Percentiles rank a stretch among this genome's conserved stretches.
Conservation (phyloP, 2,113 vertebrate genomes). For the Megalops atlanticus region DNA sequence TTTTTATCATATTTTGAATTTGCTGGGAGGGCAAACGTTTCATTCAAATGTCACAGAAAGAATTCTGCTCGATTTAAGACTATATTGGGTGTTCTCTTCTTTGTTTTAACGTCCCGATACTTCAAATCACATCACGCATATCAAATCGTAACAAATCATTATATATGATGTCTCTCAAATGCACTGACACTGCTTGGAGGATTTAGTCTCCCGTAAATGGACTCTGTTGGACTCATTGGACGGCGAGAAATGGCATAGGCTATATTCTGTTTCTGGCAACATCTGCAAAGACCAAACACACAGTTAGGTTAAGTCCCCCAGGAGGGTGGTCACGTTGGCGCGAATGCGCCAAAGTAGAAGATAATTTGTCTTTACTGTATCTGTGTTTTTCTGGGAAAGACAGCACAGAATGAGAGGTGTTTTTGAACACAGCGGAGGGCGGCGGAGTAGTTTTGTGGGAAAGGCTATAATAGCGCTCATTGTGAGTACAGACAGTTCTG, state of each 20-base stretch:
- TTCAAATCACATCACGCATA: too few species aligned
- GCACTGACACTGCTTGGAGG: background rate
- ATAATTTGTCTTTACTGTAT: background rate
- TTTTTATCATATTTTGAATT: background rate
- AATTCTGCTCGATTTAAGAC: background rate
- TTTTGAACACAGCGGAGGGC: background rate
- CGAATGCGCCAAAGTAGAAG: slow-evolving; percentile 1
- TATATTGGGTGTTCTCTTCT: too few species aligned
- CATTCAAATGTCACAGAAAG: background rate
- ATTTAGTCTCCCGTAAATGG: too few species aligned
- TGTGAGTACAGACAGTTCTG: slow-evolving; percentile 14
- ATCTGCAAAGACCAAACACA: background rate
- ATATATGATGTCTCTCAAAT: background rate
- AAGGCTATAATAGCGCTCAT: background rate
- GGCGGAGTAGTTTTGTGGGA: slow-evolving; percentile 8
- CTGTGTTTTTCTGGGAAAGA: background rate
- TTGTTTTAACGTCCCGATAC: too few species aligned
- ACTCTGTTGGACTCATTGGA: background rate
- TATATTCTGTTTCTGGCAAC: background rate
- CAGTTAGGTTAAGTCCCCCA: background rate
- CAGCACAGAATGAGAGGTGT: background rate
- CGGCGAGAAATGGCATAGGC: background rate
- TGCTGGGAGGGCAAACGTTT: background rate
- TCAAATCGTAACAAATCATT: too few species aligned
- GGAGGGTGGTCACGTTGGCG: background rate